Percentiles rank a stretch among this genome's conserved stretches.
phyloP scores from a whole-genome alignment of 2,888 invertebrate species.

The Salticus scenicus region DNA sequence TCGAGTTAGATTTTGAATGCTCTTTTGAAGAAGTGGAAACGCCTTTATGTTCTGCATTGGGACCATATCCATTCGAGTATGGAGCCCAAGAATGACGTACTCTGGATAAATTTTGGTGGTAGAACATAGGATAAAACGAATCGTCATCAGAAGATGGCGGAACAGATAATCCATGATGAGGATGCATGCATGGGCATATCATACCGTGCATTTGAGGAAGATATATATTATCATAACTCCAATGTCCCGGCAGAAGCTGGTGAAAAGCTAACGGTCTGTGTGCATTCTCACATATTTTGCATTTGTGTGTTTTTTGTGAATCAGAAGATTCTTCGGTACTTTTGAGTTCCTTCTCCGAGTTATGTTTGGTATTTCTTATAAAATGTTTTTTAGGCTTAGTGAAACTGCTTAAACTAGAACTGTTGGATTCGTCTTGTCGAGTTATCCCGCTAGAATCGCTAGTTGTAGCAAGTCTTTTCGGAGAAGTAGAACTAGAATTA shows the following conservation, averaged over 20 bases:
- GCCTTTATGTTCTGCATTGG: conserved; percentile 23
- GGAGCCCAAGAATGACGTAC: conserved; percentile 65
- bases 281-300: conserved; percentile 52
- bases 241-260: conserved; percentile 60
- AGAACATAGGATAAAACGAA: conserved; percentile 51
- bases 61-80: conserved; percentile 3
- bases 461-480: conserved; percentile 35
- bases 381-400: conserved; percentile 32
- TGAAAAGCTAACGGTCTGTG: conserved; percentile 56
- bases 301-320: conserved; percentile 38
- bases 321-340: conserved; percentile 32
- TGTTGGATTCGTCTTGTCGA: conserved; percentile 56
- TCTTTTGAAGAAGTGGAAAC: conserved; percentile 24
- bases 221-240: conserved; percentile 68
- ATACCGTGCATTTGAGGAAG: conserved; percentile 55
- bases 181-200: conserved; percentile 45
- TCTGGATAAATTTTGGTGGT: conserved; percentile 40
- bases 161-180: conserved; percentile 14
- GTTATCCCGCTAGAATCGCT: conserved; percentile 34
- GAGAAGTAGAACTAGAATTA: conserved; percentile 49
- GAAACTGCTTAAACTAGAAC: conserved; percentile 44
- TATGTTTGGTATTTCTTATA: conserved; percentile 17
- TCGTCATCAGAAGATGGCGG: conserved; percentile 54
- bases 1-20: background rate
- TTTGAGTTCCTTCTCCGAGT: conserved; percentile 25